phyloP scores from a whole-genome alignment of 92 coral and sea anemone species.

The Porites divaricata region DNA sequence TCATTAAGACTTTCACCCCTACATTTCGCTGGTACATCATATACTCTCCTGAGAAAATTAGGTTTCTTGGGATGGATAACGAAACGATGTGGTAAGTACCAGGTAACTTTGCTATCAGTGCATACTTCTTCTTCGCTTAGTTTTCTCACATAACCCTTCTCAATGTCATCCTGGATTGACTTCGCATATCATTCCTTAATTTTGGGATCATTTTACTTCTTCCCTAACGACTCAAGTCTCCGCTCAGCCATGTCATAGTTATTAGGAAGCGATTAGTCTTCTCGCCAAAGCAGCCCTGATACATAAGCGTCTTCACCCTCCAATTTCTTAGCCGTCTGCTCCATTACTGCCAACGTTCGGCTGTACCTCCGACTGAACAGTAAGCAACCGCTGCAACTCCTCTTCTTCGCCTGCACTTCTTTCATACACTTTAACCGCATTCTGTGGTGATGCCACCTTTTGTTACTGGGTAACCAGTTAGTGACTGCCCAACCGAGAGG shows the following conservation, averaged over 20 bases:
- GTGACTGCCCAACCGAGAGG: constrained; percentile 24
- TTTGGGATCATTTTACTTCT: too few relatives aligned
- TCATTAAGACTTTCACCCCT: too few relatives aligned
- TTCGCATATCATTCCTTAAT: constrained; percentile 30
- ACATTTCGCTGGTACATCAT: too few relatives aligned
- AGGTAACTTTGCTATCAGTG: constrained; percentile 7
- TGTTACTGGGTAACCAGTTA: constrained; percentile 7
- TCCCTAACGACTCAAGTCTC: too few relatives aligned
- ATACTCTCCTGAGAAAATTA: not conserved
- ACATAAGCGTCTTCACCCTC: constrained; percentile 6
- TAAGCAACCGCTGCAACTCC: constrained; percentile 2
- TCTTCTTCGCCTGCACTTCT: not conserved
- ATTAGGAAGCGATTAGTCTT: constrained; percentile 17
- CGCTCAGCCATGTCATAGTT: constrained; percentile 7
- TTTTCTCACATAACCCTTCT: constrained; percentile 43
- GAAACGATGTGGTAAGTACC: constrained; percentile 27
- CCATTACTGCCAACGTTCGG: constrained; percentile 4
- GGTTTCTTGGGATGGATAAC: constrained; percentile 47
- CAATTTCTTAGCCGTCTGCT: not conserved
- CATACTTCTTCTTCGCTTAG: constrained; percentile 26
- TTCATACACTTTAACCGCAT: not conserved
- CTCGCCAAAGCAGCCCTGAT: constrained; percentile 33
- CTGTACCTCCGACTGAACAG: constrained; percentile 7
- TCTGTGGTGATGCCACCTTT: constrained; percentile 6
- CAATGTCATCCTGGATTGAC: constrained; percentile 52